Base-by-base conservation (phyloP, 2,797 vertebrate genomes). In the Gobionotothen gibberifrons region DNA sequence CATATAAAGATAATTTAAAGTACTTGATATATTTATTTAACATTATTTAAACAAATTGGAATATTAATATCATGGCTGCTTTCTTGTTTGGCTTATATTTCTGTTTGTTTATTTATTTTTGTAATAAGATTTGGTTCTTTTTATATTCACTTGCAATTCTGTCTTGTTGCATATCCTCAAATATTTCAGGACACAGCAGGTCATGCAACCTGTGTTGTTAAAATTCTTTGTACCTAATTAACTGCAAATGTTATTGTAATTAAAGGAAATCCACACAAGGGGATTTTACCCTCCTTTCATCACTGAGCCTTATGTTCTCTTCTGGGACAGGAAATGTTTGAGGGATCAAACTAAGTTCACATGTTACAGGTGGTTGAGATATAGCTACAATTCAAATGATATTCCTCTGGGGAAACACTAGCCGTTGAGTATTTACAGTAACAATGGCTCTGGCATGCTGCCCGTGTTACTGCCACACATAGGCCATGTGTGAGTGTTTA, bases 301-400 rank as follows among this genome's bases (percentile, higher is more conserved):
- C 72, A 74, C 67, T 43, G 78, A 71, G 81, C 58, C 74, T 76
- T 59, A 71, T 76, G 83, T 85, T 88, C 76, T 83, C 90, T 83
- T 74, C 69, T 82, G 91, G 86, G 89, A 79, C 78, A 84, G 86
- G 89, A 90, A 89, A 86, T 66, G 79, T 82, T 72, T 48, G 29
- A 67, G 86, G 90, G 88, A 86, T 84, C 89, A 90, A 89, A 87
- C 86, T 88, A 83, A 90, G 90, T 90, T 92, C 81, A 87, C 79
- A 79, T 81, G 75, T 85, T 88, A 90, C 92, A 92, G 89, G 92
- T 92, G 86, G 77, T 85, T 88, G 84, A 88, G 85, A 89, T 91
- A 87, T 79, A 86, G 85, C 79, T 21, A 60, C 85, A 85, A 72
- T 88, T 87, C 81, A 85, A 87, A 80, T 74, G 69, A 75, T 82